Conservation (phyloP, 2,797 vertebrate genomes). For the Dryobates pubescens region DNA sequence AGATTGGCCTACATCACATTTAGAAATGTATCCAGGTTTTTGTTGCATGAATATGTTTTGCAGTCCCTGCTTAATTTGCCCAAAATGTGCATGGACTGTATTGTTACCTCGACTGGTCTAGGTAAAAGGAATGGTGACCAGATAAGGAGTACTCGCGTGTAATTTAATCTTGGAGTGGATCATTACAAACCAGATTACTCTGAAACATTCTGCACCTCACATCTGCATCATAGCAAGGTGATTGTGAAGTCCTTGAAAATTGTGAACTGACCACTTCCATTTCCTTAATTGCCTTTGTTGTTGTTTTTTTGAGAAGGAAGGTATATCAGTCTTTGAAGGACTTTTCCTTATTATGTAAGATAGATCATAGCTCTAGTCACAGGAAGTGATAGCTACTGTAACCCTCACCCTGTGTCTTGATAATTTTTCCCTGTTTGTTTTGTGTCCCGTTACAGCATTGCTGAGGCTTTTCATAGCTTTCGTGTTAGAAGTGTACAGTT, state of each 20-base stretch:
- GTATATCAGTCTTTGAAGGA: background rate
- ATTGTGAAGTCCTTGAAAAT: conserved; percentile 37
- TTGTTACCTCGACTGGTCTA: background rate
- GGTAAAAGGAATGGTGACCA: background rate
- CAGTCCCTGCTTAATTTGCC: background rate
- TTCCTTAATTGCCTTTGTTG: background rate
- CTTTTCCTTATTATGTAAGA: background rate
- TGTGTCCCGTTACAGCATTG: background rate
- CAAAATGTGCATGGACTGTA: background rate
- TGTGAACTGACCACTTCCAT: conserved; percentile 14
- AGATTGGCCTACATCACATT: background rate
- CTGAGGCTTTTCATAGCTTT: background rate
- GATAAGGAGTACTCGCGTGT: background rate
- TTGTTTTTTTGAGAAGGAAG: background rate
- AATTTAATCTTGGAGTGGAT: background rate
- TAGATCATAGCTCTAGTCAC: background rate
- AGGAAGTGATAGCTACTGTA: background rate
- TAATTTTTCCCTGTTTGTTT: background rate
- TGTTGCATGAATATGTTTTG: background rate
- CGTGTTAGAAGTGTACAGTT: background rate
- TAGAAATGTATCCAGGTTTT: background rate
- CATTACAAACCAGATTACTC: background rate
- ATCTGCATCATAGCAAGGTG: background rate
- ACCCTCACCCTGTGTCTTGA: background rate
- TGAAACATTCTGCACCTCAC: background rate